Percentiles rank a stretch among this genome's conserved stretches.
These are phyloP conservation scores for Nephrotoma flavescens DNA, from an alignment of 2,888 invertebrate species.

Conservation along the genomic window DNA sequence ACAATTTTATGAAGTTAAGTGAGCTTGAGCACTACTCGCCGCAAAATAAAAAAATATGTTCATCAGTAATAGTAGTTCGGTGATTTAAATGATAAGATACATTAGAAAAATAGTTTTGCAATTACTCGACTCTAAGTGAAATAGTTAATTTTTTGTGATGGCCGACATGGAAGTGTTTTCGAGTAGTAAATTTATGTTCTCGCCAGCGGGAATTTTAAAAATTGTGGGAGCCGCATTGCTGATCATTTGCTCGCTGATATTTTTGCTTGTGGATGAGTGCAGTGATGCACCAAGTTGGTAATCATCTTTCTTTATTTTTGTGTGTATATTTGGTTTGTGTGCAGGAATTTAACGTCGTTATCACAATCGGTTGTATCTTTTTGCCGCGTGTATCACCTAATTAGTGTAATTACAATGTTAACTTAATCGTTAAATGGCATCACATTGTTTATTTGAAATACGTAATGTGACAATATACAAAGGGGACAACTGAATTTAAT, in stretches of 20 bases:
- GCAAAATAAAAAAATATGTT: background rate
- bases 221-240: background rate
- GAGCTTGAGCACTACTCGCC: background rate
- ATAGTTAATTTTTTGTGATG: too few species aligned
- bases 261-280: background rate
- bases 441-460: too few species aligned
- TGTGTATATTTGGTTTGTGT: too few species aligned
- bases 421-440: too few species aligned
- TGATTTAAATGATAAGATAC: background rate
- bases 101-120: background rate
- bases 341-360: background rate
- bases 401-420: too few species aligned
- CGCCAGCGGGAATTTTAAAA: background rate
- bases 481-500: too few species aligned
- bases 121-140: background rate
- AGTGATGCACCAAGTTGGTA: background rate
- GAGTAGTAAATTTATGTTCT: background rate
- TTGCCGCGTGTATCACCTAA: background rate
- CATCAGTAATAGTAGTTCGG: background rate
- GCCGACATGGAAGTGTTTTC: background rate
- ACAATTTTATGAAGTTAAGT: background rate
- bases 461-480: too few species aligned
- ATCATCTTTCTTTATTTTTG: background rate
- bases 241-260: background rate
- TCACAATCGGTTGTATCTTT: background rate